phyloP scores from a whole-genome alignment of 1,140 invertebrate species.

The Heterodera carotae region DNA sequence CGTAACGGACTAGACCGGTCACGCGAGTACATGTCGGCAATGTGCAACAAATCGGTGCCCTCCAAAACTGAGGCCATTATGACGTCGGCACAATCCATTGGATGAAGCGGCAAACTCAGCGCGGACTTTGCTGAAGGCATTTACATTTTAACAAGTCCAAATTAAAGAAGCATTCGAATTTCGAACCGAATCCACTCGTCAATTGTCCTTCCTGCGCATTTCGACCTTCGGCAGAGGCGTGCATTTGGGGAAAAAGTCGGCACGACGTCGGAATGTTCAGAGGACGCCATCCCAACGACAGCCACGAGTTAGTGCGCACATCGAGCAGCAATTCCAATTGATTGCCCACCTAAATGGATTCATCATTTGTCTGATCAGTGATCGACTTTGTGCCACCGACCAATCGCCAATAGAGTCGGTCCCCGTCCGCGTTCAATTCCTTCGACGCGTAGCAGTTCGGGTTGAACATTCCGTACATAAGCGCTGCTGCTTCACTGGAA shows the following conservation, averaged over 20 bases:
- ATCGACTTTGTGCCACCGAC: conserved; percentile 32
- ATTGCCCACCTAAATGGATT: conserved; percentile 35
- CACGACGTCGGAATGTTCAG: conserved; percentile 44
- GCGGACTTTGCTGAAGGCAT: conserved; percentile 16
- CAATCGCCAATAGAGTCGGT: conserved; percentile 46
- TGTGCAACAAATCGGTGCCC: conserved; percentile 45
- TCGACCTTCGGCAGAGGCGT: background rate
- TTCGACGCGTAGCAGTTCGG: conserved; percentile 42
- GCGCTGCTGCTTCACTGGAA: background rate
- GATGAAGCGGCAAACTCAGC: conserved; percentile 45
- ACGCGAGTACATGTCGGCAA: conserved; percentile 54
- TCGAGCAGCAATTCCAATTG: conserved; percentile 51
- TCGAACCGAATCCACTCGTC: conserved; percentile 29
- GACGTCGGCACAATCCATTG: conserved; percentile 52
- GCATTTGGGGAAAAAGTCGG: conserved; percentile 47
- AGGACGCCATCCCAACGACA: conserved; percentile 51
- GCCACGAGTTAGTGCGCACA: conserved; percentile 40
- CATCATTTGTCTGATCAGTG: background rate
- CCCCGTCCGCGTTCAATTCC: conserved; percentile 32
- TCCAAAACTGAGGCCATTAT: conserved; percentile 48
- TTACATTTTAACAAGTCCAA: background rate
- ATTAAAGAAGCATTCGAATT: background rate
- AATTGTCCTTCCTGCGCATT: background rate
- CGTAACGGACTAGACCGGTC: conserved; percentile 51
- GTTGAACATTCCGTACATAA: conserved; percentile 49